Conservation (phyloP, 2,797 vertebrate genomes). For the Pteropus rufus region DNA sequence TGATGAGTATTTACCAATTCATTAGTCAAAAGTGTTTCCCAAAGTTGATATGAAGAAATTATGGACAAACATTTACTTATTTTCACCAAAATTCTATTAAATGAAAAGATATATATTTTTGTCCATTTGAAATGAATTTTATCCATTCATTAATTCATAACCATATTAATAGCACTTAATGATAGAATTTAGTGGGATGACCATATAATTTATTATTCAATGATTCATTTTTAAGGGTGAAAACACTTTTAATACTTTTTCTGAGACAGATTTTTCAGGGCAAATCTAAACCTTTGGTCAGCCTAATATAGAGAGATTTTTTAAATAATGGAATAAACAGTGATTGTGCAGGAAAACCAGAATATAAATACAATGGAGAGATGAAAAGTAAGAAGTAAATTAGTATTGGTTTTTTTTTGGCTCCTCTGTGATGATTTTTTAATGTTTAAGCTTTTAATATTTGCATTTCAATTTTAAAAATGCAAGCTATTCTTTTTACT, state of each 20-base stretch:
- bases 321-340: not conserved
- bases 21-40: not conserved
- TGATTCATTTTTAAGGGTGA: not conserved
- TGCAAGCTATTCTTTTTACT: not conserved
- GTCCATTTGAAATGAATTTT: not conserved
- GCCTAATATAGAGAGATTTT: not conserved
- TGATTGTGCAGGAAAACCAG: not conserved
- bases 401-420: not conserved
- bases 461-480: conserved; percentile 54
- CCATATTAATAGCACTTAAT: not conserved
- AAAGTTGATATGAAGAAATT: not conserved
- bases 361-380: not conserved
- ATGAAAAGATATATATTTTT: not conserved
- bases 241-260: not conserved
- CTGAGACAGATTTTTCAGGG: not conserved
- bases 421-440: not conserved
- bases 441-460: not conserved
- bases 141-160: not conserved
- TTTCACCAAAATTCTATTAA: not conserved
- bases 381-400: not conserved
- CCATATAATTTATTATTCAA: not conserved
- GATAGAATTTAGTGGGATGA: not conserved
- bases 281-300: not conserved
- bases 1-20: not conserved
- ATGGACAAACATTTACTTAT: not conserved